Base-by-base conservation (phyloP, 2,888 invertebrate species). In the Copidosoma aretas region DNA sequence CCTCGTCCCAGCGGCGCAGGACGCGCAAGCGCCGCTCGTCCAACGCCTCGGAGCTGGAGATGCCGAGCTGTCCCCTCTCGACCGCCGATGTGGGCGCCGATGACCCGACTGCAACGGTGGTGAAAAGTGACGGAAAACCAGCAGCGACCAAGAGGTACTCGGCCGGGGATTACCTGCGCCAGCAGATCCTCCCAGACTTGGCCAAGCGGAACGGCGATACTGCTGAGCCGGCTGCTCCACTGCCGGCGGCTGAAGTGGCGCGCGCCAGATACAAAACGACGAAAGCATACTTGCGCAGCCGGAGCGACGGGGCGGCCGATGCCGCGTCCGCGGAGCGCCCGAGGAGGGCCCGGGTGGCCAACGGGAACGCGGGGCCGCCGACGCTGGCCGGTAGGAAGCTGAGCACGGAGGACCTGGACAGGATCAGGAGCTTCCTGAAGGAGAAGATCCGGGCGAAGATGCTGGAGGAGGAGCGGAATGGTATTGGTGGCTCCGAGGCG, bases 121-220 rank as follows among this genome's bases (percentile, higher is more conserved):
- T 62, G 25, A 10, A 17, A 1, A 1, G 22, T 22, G n/a, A n/a
- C n/a, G n/a, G n/a, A n/a, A n/a, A n/a, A n/a, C n/a, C 15, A 46
- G 5, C 14, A 14, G 14, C n/a, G 32, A 19, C 43, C 2, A 80
- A 78, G 53, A 76, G 75, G 24, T 81, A 81, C 67, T 82, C 77
- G 1, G 67, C 74, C 1, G 81, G 81, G 15, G 80, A 82, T 75
- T 80, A 79, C 65, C 68, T 80, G 15, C 77, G 80, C 14, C 78
- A 80, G 57, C 80, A 80, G 73, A 82, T 82, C 52, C 70, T 81
- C 21, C 73, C 80, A 67, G 66, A 70, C 52, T 14, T 63, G 25
- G 5, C 19, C 15, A 56, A 56, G 53, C 60, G 17, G 24, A 71
- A 76, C 12, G 76, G 79, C n/a, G 75, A 78, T 39, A 69, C 78